Conservation (phyloP, 2,113 vertebrate species). For the Kobus ellipsiprymnus region DNA sequence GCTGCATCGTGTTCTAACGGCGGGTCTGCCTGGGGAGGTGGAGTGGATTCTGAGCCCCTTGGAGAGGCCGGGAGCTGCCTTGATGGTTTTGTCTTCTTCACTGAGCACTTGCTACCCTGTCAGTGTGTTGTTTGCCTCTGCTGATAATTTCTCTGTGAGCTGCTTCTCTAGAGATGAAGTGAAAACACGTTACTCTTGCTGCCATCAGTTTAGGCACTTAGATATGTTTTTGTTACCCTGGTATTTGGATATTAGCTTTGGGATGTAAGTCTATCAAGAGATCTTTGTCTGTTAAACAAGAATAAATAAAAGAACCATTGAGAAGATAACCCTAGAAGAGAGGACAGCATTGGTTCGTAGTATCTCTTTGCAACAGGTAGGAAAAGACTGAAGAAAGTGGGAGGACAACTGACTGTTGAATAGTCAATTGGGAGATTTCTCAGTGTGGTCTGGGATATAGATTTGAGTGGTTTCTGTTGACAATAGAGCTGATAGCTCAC, state of each 20-base stretch:
- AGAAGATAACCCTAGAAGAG: conserved; percentile 7
- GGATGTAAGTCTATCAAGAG: conserved; percentile 2
- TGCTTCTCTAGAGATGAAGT: not conserved
- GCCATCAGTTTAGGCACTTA: not conserved
- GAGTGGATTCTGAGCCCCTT: not conserved
- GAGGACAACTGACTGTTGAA: conserved; percentile 44
- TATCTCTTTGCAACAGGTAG: conserved; percentile 12
- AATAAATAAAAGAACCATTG: not conserved
- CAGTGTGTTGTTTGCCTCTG: not conserved
- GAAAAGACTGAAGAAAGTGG: conserved; percentile 19
- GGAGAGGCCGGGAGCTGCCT: not conserved
- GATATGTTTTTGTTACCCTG: not conserved
- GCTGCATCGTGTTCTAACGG: not conserved
- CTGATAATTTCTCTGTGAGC: not conserved
- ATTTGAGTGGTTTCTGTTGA: conserved; percentile 52
- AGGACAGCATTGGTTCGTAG: not conserved
- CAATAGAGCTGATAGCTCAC: conserved; percentile 31
- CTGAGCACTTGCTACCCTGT: not conserved
- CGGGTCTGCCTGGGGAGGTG: not conserved
- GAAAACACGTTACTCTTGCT: not conserved
- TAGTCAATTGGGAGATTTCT: conserved; percentile 53
- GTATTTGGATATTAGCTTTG: conserved; percentile 20
- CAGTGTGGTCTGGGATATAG: conserved; percentile 33
- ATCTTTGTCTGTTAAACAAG: conserved; percentile 37
- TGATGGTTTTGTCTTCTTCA: not conserved